Evolutionary conservation across 2,797 vertebrate species (phyloP), one percentile per base, ranked within the genome.

Genomic region (Xiphorhynchus erythropygius): DNA sequence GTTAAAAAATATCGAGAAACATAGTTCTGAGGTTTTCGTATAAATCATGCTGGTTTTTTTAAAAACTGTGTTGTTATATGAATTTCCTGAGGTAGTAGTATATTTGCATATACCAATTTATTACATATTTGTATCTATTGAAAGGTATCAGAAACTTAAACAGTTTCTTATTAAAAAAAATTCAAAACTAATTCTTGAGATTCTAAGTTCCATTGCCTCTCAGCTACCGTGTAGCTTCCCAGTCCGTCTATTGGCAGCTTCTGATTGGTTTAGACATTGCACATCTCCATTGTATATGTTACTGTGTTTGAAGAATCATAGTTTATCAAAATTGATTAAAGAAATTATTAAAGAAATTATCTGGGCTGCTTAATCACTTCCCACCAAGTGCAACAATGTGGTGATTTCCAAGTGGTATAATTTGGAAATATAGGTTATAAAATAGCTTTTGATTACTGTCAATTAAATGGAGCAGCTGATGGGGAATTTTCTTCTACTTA

Each of bases 281-380:
- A 53, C 42, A 65, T 88, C 55, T 92, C 60, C 53, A 35, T 82
- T 42, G 7, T 24, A 4, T 39, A 32, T 82, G 56, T 93, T 97
- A 42, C 56, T 93, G 84, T 59, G 46, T 89, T 55, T 52, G 80
- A 96, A 84, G 86, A 94, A 95, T 50, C 33, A 57, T 21, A 88
- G 84, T 60, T 94, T 39, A 88, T 69, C 56, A 91, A 89, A 97
- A 95, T 52, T n/a, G 21, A 77, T 95, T 84, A 89, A 68, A 87
- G 62, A 89, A 93, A 89, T 30, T 16, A 77, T 95, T 84, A 89
- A 67, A 88, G 62, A 89, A 93, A 89, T 46, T 30, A 69, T 94
- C 80, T 92, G 67, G 56, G 78, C 73, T 95, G 68, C 86, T 97
- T 92, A 95, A 94, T 71, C 79, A 87, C 94, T 94, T 97, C 65